Conservation (phyloP, 2,888 invertebrate genomes). For the Erpobdella octoculata region DNA sequence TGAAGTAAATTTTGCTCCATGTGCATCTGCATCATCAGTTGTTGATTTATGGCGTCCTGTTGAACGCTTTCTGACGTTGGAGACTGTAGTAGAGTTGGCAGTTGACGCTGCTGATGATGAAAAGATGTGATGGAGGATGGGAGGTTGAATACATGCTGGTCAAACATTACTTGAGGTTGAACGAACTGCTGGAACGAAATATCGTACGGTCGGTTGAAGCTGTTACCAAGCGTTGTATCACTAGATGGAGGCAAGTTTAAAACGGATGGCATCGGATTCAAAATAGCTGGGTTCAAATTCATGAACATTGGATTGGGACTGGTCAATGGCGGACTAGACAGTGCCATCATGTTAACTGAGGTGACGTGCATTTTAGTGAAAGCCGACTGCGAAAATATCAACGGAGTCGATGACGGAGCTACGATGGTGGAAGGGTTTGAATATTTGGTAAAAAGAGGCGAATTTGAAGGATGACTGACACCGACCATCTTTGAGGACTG, state of each 20-base stretch:
- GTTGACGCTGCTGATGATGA: conserved; percentile 10
- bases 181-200: background rate
- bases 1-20: background rate
- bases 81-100: background rate
- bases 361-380: conserved; percentile 3
- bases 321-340: too few species aligned
- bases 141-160: background rate
- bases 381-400: conserved; percentile 1
- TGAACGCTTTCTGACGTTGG: conserved; percentile 15
- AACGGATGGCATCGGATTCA: background rate
- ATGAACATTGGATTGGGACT: background rate
- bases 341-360: background rate
- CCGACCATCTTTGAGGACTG: too few species aligned
- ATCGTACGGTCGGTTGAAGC: background rate
- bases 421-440: background rate
- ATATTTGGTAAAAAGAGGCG: background rate
- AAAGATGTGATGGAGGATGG: background rate
- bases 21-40: background rate
- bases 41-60: background rate
- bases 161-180: background rate
- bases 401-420: background rate
- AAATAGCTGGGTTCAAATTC: background rate
- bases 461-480: too few species aligned
- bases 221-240: background rate
- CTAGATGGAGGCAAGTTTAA: background rate